phyloP scores from a whole-genome alignment of 1,140 invertebrate species.

The Araneus ventricosus region DNA sequence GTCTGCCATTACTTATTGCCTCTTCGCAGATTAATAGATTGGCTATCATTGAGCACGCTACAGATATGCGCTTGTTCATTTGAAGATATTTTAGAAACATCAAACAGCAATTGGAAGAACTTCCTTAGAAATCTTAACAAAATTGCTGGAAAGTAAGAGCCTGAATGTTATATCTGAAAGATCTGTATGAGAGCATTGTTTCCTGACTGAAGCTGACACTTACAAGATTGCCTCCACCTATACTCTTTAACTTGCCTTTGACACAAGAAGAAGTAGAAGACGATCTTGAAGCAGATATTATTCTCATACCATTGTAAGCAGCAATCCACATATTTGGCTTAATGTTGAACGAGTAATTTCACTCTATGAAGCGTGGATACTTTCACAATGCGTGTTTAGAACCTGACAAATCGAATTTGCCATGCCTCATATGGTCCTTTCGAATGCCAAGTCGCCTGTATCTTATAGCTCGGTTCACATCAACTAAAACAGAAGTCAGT shows the following conservation, averaged over 20 bases:
- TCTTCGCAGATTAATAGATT: neutral
- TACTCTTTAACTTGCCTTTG: neutral
- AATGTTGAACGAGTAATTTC: neutral
- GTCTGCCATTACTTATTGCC: neutral
- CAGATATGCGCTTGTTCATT: neutral
- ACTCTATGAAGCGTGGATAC: no score
- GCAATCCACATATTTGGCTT: neutral
- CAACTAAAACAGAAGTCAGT: no score
- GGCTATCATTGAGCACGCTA: neutral
- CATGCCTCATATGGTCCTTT: neutral
- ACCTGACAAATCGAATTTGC: no score
- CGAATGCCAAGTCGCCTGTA: no score
- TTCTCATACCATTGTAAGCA: neutral
- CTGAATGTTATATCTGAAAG: no score
- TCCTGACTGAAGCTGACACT: neutral
- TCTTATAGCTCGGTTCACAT: no score
- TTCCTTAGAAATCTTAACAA: neutral
- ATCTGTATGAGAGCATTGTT: neutral
- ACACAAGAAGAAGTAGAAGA: neutral
- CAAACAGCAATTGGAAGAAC: neutral
- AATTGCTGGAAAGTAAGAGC: neutral
- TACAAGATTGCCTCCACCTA: neutral
- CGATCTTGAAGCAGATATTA: neutral
- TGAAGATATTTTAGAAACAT: neutral
- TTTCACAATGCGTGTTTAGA: neutral